A percentile compares a stretch with the other conserved stretches of the same genome.
These are phyloP conservation scores for Lates japonicus DNA, from an alignment of 2,797 vertebrate species.

Conservation along the genomic window DNA sequence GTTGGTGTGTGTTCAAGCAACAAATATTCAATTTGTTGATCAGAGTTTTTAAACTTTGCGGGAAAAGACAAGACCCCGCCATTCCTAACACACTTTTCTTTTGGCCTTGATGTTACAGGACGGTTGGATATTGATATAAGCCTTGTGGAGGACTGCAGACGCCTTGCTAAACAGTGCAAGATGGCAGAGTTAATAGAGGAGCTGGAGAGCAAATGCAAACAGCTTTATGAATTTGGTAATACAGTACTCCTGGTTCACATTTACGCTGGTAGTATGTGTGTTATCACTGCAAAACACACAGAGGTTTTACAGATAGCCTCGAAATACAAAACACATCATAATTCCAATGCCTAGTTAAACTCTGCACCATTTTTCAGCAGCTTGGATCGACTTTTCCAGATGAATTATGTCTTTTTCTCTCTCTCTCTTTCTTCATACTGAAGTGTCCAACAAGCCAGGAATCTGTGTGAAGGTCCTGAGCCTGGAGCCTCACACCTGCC, in stretches of 20 bases:
- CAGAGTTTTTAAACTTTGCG: background rate
- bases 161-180: conserved; percentile 96
- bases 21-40: background rate
- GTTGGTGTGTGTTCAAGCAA: conserved; percentile 76
- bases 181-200: conserved; percentile 92
- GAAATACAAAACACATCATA: background rate
- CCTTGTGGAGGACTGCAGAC: conserved; percentile 93
- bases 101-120: conserved; percentile 78
- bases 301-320: background rate
- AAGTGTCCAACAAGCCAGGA: conserved; percentile 96
- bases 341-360: background rate
- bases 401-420: background rate
- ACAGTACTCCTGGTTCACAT: background rate
- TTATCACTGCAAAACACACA: background rate
- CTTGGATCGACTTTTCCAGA: background rate
- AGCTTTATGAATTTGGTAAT: conserved; percentile 96
- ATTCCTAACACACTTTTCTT: background rate
- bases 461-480: conserved; percentile 96
- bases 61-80: background rate
- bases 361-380: background rate
- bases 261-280: background rate
- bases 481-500: conserved; percentile 90
- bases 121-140: conserved; percentile 93
- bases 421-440: background rate
- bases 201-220: conserved; percentile 94